Evolutionary conservation across 2,797 vertebrate genomes (phyloP).

Genomic region (Siniperca undulata): DNA sequence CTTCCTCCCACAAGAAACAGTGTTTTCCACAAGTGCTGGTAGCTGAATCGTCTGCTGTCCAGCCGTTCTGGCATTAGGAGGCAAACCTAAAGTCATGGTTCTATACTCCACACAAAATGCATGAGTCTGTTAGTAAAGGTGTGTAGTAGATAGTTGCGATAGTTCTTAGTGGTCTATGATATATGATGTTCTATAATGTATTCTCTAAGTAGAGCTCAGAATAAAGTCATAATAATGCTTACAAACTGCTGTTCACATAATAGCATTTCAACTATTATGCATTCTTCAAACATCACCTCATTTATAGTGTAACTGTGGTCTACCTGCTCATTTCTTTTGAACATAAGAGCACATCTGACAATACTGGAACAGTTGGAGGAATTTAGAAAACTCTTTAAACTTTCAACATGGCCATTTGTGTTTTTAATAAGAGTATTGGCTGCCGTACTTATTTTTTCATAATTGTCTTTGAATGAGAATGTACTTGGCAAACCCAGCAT

Average conservation of each 20-base stretch:
- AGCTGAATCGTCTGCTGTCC: background rate
- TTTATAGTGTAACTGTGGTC: background rate
- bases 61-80: background rate
- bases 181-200: background rate
- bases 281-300: background rate
- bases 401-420: constrained; percentile 19
- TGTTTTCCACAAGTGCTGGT: background rate
- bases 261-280: background rate
- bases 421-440: constrained; percentile 30
- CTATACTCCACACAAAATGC: background rate
- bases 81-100: background rate
- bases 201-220: background rate
- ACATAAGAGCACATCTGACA: background rate
- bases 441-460: constrained; percentile 12
- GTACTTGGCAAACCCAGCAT: constrained; percentile 26
- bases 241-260: background rate
- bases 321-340: constrained; percentile 14
- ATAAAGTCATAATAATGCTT: background rate
- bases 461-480: constrained; percentile 36
- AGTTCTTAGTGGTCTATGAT: background rate
- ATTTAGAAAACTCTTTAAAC: constrained; percentile 4
- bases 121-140: background rate
- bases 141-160: background rate
- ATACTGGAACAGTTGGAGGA: background rate
- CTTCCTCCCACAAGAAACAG: constrained; percentile 1